These are phyloP conservation scores for Gryon sp. DNA, from an alignment of 1,140 invertebrate species.

Conservation along the genomic window DNA sequence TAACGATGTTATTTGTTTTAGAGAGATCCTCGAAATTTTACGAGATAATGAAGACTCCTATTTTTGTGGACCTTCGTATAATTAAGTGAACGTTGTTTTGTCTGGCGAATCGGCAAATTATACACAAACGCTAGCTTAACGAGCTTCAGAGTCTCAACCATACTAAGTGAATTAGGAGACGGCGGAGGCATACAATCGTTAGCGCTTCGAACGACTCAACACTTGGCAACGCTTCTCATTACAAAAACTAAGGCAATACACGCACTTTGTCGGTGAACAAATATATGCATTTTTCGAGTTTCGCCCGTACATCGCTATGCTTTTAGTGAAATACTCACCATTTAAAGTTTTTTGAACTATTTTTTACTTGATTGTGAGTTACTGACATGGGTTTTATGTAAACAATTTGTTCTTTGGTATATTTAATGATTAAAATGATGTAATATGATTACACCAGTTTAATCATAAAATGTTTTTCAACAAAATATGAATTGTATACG, in stretches of 20 bases:
- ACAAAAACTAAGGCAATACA: slow-evolving; percentile 27
- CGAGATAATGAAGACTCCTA: slow-evolving; percentile 43
- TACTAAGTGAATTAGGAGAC: slow-evolving; percentile 50
- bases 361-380: too few relatives aligned
- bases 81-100: slow-evolving; percentile 49
- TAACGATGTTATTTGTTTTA: slow-evolving; percentile 10
- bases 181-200: slow-evolving; percentile 33
- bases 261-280: slow-evolving; percentile 10
- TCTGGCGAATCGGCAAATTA: slow-evolving; percentile 53
- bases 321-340: not conserved
- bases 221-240: slow-evolving; percentile 22
- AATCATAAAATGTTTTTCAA: too few relatives aligned
- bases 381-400: too few relatives aligned
- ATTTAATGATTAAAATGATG: too few relatives aligned
- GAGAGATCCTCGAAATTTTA: slow-evolving; percentile 22
- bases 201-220: slow-evolving; percentile 41
- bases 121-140: slow-evolving; percentile 52
- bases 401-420: too few relatives aligned
- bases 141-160: slow-evolving; percentile 40
- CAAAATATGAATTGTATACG: too few relatives aligned
- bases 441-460: too few relatives aligned
- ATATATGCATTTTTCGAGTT: slow-evolving; percentile 33
- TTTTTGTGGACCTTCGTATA: slow-evolving; percentile 45
- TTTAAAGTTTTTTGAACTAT: not conserved
- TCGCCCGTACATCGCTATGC: not conserved